A percentile compares a stretch with the other conserved stretches of the same genome.
Evolutionary conservation across 2,797 vertebrate genomes (phyloP).

Genomic region (Erethizon dorsatum): DNA sequence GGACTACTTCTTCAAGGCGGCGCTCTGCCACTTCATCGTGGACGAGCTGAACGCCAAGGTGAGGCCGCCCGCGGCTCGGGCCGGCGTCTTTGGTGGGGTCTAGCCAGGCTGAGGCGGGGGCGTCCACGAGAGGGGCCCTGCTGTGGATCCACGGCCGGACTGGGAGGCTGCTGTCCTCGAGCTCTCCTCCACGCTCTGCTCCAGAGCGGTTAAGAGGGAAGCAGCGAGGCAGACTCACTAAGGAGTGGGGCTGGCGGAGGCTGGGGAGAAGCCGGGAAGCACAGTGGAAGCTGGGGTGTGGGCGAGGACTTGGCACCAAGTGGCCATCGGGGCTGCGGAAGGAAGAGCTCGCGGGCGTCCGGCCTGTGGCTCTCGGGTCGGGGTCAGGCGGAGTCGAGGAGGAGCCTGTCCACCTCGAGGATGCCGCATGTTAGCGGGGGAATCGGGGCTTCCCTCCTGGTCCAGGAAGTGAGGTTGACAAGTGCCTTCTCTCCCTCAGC

Average conservation of each 20-base stretch:
- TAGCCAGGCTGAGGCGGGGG: neutral
- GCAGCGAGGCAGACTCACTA: neutral
- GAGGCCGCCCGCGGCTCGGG: neutral
- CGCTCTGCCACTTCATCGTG: conserved; percentile 98
- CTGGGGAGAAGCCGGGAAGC: neutral
- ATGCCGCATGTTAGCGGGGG: neutral
- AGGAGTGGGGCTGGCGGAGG: neutral
- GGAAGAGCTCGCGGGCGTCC: neutral
- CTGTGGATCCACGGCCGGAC: neutral
- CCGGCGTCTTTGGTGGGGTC: neutral
- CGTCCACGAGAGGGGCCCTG: neutral
- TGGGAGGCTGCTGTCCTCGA: neutral
- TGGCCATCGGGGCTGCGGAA: neutral
- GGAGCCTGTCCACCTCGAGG: neutral
- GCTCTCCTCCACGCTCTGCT: neutral
- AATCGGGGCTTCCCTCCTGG: conserved; percentile 6
- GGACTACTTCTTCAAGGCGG: conserved; percentile 99
- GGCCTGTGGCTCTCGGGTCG: neutral
- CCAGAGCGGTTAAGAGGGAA: conserved; percentile 15
- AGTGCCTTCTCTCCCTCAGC: conserved; percentile 88
- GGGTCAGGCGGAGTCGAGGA: neutral
- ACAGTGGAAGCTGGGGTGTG: neutral
- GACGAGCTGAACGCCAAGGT: conserved; percentile 99
- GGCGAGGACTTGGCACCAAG: neutral
- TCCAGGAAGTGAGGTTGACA: conserved; percentile 16